Base-by-base conservation (phyloP, 1,140 invertebrate genomes). In the Phenacoccus solenopsis region DNA sequence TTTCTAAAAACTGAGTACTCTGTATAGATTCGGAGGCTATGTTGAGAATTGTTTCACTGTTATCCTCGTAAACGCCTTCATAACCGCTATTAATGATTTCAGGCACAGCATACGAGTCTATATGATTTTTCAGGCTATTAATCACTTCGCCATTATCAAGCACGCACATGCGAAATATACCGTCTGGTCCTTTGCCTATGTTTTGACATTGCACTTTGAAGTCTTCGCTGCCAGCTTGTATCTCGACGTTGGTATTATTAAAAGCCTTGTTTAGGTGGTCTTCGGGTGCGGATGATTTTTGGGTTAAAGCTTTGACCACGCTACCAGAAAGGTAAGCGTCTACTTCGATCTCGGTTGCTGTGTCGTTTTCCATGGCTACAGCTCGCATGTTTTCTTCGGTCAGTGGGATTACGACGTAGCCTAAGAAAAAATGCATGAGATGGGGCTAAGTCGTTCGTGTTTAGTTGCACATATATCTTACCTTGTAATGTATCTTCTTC, bases 121-220 rank as follows among this genome's bases (percentile, higher is more conserved):
- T 64, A 10, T 64, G 59, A 64, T 27, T 71, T 21, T 69, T 13
- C 16, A 71, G 25, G 28, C 71, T 71, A 56, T 67, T 35, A 28
- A 71, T 71, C 22, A 69, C 59, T 30, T 71, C 71, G 13, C 71
- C 71, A 27, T 71, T 71, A 56, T 71, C 71, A 30, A 71, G 56
- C 22, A 71, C 71, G 25, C 71, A 71, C 32, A 71, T 27, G 28
- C 71, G 68, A 25, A 71, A 64, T 30, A 35, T 69, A 7, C 71
- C 71, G 32, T 71, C 69, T 1, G 68, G 67, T 10, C 69, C 71
- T 35, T 71, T 57, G 4, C 71, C 71, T 10, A 69, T 61, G 13
- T 71, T 71, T 25, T 71, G 28, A 10, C 68, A 68, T 32, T 71
- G 67, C 0, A 71, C 30, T 20, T 71, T 69, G 24, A 68, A 71